These are phyloP conservation scores for Solenopsis fugax DNA, from an alignment of 1,140 invertebrate genomes.

Conservation along the genomic window DNA sequence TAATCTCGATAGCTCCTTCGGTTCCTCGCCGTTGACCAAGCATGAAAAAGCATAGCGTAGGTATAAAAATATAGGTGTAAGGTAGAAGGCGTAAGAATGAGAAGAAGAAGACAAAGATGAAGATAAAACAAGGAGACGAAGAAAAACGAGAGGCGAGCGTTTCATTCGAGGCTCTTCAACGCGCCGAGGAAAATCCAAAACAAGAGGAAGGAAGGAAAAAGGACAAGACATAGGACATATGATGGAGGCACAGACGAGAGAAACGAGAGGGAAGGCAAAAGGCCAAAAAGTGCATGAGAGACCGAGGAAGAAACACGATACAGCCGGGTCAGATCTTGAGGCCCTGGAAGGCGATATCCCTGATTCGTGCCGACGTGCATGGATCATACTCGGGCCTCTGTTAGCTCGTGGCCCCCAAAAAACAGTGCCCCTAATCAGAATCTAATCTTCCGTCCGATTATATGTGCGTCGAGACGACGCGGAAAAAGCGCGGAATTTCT, in stretches of 20 bases:
- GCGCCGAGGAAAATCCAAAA: constrained; percentile 5
- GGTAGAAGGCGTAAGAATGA: background rate
- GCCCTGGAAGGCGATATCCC: constrained; percentile 84
- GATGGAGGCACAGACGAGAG: constrained; percentile 39
- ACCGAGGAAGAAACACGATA: constrained; percentile 81
- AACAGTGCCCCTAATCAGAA: constrained; percentile 77
- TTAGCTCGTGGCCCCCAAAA: constrained; percentile 79
- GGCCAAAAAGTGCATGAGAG: constrained; percentile 71
- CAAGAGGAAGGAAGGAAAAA: constrained; percentile 23
- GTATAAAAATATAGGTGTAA: constrained; percentile 13
- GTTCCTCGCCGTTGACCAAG: constrained; percentile 67
- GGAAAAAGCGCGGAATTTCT: constrained; percentile 62
- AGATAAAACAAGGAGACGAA: background rate
- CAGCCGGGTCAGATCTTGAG: constrained; percentile 77
- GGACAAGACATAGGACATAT: background rate
- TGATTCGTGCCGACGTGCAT: constrained; percentile 83
- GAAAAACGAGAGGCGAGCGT: too few species aligned
- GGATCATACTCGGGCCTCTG: constrained; percentile 81
- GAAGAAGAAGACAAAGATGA: background rate
- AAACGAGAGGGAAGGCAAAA: constrained; percentile 58
- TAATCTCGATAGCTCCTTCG: constrained; percentile 64
- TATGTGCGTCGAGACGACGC: constrained; percentile 14
- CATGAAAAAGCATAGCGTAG: constrained; percentile 69
- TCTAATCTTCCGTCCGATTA: constrained; percentile 75
- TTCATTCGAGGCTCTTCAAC: constrained; percentile 14